phyloP scores from a whole-genome alignment of 2,797 vertebrate species.

The Sebastes kiyomatsui region DNA sequence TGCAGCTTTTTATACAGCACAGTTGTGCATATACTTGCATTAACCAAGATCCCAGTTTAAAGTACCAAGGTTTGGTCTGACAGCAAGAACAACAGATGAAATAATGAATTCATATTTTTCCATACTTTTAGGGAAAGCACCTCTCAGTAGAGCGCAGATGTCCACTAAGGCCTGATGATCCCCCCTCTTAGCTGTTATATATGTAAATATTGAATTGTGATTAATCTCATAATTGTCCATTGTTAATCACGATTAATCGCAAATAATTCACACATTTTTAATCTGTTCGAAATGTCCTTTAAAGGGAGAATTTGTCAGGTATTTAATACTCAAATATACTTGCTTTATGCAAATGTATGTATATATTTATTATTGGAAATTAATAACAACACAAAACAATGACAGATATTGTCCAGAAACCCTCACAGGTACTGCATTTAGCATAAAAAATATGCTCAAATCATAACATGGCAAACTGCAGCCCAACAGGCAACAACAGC shows the following conservation, averaged over 20 bases:
- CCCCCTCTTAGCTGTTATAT: too few relatives aligned
- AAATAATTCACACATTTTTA: background rate
- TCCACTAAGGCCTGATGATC: conserved; percentile 17
- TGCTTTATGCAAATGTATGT: background rate
- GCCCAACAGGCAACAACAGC: too few relatives aligned
- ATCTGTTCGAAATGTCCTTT: too few relatives aligned
- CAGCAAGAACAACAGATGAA: background rate
- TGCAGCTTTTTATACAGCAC: background rate
- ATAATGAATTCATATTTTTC: background rate
- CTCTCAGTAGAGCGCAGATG: conserved; percentile 1
- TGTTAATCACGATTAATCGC: too few relatives aligned
- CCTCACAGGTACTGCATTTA: too few relatives aligned
- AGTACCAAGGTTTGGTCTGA: background rate
- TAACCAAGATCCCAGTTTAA: background rate
- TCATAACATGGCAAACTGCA: too few relatives aligned
- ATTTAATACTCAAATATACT: background rate
- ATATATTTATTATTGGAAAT: background rate
- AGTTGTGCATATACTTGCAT: background rate
- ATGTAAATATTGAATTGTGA: too few relatives aligned
- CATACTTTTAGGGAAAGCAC: background rate
- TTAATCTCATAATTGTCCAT: too few relatives aligned
- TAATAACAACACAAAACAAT: too few relatives aligned
- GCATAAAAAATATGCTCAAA: too few relatives aligned
- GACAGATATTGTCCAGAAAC: too few relatives aligned
- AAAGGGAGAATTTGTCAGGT: too few relatives aligned